These are phyloP conservation scores for Hyposoter dolosus DNA, from an alignment of 2,888 invertebrate species.

Conservation along the genomic window DNA sequence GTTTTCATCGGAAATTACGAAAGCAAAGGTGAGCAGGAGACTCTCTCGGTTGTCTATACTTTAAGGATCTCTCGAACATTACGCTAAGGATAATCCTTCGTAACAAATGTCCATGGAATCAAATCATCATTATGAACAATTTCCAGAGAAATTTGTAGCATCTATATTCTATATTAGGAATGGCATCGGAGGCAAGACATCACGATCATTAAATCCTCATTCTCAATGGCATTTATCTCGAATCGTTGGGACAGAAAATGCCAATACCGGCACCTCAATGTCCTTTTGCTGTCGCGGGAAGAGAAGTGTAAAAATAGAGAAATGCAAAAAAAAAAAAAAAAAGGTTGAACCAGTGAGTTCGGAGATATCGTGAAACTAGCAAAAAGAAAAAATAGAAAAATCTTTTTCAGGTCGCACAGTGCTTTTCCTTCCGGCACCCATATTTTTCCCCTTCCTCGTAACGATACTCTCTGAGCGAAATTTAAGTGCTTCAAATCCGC, in stretches of 20 bases:
- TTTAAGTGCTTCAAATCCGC: slow-evolving; percentile 55
- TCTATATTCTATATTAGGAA: slow-evolving; percentile 19
- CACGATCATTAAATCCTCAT: slow-evolving; percentile 59
- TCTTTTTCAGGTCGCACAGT: neutral
- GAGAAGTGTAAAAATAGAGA: slow-evolving; percentile 23
- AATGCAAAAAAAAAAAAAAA: slow-evolving; percentile 11
- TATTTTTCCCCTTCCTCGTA: slow-evolving; percentile 24
- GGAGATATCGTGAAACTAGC: neutral
- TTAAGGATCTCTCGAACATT: neutral
- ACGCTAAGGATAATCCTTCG: neutral
- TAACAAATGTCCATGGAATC: neutral
- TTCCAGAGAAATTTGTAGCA: neutral
- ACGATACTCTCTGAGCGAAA: slow-evolving; percentile 55
- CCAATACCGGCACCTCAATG: slow-evolving; percentile 31
- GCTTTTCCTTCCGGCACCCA: slow-evolving; percentile 10
- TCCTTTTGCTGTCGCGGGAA: slow-evolving; percentile 37
- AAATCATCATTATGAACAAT: slow-evolving; percentile 20
- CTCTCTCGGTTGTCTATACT: neutral
- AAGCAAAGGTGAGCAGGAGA: neutral
- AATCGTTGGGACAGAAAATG: slow-evolving; percentile 31
- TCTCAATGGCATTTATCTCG: slow-evolving; percentile 29
- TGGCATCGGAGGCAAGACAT: slow-evolving; percentile 37
- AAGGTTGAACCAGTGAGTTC: slow-evolving; percentile 6
- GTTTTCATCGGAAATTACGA: neutral
- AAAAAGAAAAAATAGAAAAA: slow-evolving; percentile 8